A percentile compares a stretch with the other conserved stretches of the same genome.
phyloP scores from a whole-genome alignment of 2,888 invertebrate species.

The Ophonus ardosiacus region DNA sequence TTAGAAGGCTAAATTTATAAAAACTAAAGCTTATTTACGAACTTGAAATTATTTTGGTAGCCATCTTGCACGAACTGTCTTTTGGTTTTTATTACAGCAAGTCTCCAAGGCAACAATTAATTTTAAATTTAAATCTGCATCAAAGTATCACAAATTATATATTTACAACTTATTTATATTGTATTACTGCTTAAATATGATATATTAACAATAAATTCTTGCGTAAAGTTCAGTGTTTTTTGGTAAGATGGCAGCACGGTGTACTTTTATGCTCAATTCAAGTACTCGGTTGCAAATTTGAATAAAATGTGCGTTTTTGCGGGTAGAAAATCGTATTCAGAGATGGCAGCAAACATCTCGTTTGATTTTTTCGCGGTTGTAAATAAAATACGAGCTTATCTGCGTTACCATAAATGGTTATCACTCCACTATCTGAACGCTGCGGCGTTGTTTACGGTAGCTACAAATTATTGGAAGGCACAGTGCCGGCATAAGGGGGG shows the following conservation, averaged over 20 bases:
- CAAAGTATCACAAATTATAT: too few relatives aligned
- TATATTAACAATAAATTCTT: not conserved
- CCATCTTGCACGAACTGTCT: slow-evolving; percentile 59
- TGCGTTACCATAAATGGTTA: slow-evolving; percentile 62
- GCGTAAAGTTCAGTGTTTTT: not conserved
- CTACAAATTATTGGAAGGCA: slow-evolving; percentile 63
- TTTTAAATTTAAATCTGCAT: slow-evolving; percentile 18
- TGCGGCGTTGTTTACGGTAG: slow-evolving; percentile 56
- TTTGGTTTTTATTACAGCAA: slow-evolving; percentile 14
- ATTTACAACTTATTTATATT: too few relatives aligned
- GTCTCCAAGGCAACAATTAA: slow-evolving; percentile 48
- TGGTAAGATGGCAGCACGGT: not conserved
- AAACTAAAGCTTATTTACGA: slow-evolving; percentile 56
- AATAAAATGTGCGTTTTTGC: not conserved
- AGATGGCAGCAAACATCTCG: slow-evolving; percentile 49
- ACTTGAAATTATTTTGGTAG: slow-evolving; percentile 60
- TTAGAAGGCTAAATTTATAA: slow-evolving; percentile 49
- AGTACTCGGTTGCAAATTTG: not conserved
- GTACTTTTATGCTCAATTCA: not conserved
- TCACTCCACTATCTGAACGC: slow-evolving; percentile 58
- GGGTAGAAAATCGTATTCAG: not conserved
- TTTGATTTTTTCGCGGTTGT: not conserved
- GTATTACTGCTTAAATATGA: not conserved
- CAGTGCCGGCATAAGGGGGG: slow-evolving; percentile 26
- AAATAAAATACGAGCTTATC: slow-evolving; percentile 62